Evolutionary conservation across 2,113 vertebrate species (phyloP).

Genomic region (Mesocricetus auratus): DNA sequence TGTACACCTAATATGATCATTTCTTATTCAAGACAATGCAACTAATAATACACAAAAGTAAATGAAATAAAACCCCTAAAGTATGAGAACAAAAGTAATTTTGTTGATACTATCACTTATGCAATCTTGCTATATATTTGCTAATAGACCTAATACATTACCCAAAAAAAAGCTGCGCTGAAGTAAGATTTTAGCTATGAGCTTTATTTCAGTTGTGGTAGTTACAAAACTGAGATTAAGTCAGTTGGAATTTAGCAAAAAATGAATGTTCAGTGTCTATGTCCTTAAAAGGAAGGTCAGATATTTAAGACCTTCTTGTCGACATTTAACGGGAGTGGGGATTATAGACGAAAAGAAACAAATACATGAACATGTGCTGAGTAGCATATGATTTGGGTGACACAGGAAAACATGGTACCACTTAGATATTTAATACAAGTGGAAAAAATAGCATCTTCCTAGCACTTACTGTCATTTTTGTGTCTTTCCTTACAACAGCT

Average conservation of each 20-base stretch:
- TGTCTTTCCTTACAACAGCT: background rate
- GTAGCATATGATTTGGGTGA: background rate
- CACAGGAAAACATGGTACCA: background rate
- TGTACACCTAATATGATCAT: too few relatives aligned
- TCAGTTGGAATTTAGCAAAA: background rate
- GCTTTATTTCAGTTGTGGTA: background rate
- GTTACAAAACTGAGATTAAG: background rate
- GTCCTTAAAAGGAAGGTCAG: background rate
- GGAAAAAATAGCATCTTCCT: background rate
- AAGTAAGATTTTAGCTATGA: background rate
- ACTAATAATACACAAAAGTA: background rate
- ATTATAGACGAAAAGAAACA: background rate
- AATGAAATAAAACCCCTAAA: background rate
- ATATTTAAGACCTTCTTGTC: background rate
- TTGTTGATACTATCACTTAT: background rate
- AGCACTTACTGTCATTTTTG: background rate
- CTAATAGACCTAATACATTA: background rate
- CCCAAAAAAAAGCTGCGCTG: background rate
- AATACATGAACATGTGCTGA: background rate
- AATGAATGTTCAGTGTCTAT: background rate
- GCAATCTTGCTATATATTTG: background rate
- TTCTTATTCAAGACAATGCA: background rate
- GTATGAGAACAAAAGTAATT: background rate
- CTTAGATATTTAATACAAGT: background rate
- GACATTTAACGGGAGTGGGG: background rate